Percentiles rank a stretch among this genome's conserved stretches.
phyloP scores from a whole-genome alignment of 2,888 invertebrate species.

The Cyclophora albipunctata region DNA sequence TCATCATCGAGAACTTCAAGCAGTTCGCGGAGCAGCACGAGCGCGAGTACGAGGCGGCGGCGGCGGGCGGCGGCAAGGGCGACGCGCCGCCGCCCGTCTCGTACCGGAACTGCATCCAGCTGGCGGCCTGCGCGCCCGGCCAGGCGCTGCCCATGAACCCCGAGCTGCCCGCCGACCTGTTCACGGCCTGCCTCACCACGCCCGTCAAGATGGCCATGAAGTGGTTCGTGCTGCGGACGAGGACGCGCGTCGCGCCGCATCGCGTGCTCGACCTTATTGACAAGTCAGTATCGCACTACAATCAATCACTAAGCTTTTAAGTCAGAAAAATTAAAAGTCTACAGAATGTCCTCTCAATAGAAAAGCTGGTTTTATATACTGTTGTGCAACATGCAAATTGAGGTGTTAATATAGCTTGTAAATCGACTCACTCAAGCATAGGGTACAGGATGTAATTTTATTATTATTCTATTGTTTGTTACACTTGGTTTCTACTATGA shows the following conservation, averaged over 20 bases:
- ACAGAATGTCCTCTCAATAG: too few species aligned
- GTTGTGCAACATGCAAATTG: too few species aligned
- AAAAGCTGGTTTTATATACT: too few species aligned
- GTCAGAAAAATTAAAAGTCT: too few species aligned
- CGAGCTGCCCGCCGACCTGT: conserved; percentile 96
- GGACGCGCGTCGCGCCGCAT: conserved; percentile 86
- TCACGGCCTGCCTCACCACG: conserved; percentile 98
- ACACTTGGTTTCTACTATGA: too few species aligned
- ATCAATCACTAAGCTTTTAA: too few species aligned
- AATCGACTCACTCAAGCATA: too few species aligned
- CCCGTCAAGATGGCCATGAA: conserved; percentile 96
- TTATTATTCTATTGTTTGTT: too few species aligned
- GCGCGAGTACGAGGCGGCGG: conserved; percentile 72
- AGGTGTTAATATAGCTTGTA: too few species aligned
- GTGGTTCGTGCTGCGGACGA: conserved; percentile 93
- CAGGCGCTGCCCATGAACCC: conserved; percentile 98
- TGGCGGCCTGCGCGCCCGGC: conserved; percentile 95
- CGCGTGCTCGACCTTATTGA: conserved; percentile 91
- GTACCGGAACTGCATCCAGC: conserved; percentile 94
- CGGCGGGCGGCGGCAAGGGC: conserved; percentile 28
- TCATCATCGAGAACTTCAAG: conserved; percentile 93
- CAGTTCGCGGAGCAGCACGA: conserved; percentile 94
- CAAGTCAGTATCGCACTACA: conserved; percentile 77
- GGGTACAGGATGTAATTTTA: too few species aligned
- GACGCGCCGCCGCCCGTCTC: conserved; percentile 59